A percentile compares a stretch with the other conserved stretches of the same genome.
Conservation (phyloP, 1,140 invertebrate species). For the Hycleus phaleratus region DNA sequence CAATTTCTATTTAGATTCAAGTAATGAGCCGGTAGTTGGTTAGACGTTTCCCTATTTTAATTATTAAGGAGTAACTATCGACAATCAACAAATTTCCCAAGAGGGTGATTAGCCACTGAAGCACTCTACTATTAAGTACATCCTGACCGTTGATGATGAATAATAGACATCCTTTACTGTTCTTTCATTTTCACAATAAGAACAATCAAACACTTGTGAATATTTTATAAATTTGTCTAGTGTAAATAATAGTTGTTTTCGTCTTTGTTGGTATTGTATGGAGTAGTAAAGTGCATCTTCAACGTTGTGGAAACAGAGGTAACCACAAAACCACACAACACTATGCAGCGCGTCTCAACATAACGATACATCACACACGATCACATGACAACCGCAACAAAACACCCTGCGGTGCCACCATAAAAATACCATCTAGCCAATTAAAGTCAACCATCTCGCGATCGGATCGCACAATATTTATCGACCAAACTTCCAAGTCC, state of each 20-base stretch:
- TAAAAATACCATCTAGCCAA: conserved; percentile 8
- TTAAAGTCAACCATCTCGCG: no score
- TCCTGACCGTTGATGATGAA: background rate
- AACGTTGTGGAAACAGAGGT: conserved; percentile 10
- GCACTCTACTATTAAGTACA: conserved; percentile 3
- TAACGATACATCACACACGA: conserved; percentile 9
- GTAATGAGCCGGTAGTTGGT: background rate
- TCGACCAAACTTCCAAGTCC: no score
- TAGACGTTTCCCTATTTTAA: background rate
- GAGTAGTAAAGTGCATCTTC: conserved; percentile 8
- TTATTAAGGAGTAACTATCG: conserved; percentile 15
- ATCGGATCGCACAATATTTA: no score
- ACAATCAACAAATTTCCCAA: conserved; percentile 20
- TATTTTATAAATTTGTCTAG: background rate
- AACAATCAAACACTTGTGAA: background rate
- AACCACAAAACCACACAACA: conserved; percentile 12
- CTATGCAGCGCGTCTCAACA: conserved; percentile 8
- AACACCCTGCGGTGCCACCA: conserved; percentile 1
- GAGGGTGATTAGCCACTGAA: conserved; percentile 14
- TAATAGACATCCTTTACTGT: background rate
- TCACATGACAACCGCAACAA: conserved; percentile 14
- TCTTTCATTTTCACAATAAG: background rate
- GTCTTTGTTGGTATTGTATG: no score
- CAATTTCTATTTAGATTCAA: background rate
- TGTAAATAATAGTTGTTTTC: background rate